These are phyloP conservation scores for Xestoiulus laeticollis DNA, from an alignment of 2,888 invertebrate species.

Conservation along the genomic window DNA sequence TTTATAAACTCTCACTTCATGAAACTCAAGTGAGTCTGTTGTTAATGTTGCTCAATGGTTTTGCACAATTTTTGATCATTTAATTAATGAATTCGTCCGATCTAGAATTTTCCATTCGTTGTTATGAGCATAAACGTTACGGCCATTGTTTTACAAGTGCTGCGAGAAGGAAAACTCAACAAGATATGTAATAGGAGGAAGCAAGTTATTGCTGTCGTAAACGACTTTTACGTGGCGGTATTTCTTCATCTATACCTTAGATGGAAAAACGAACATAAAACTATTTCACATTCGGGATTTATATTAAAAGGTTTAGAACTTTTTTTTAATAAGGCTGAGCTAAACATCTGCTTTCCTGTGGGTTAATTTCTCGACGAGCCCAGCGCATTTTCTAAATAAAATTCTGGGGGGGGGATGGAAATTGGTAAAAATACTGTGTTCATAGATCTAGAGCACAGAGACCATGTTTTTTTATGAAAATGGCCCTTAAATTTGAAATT, in stretches of 20 bases:
- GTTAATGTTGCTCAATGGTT: no score
- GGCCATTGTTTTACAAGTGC: conserved; percentile 66
- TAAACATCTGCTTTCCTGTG: no score
- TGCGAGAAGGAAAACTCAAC: conserved; percentile 67
- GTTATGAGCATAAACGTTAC: conserved; percentile 69
- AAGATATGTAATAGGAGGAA: conserved; percentile 66
- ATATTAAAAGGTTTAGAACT: conserved; percentile 69
- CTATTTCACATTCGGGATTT: conserved; percentile 67
- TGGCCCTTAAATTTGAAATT: no score
- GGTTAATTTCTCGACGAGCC: no score
- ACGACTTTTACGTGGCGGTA: conserved; percentile 66
- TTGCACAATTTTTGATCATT: no score
- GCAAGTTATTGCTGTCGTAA: conserved; percentile 64
- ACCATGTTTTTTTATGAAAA: no score
- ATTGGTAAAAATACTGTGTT: no score
- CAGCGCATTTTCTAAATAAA: no score
- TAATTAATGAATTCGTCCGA: conserved; percentile 53
- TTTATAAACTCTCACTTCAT: conserved; percentile 66
- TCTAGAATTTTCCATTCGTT: conserved; percentile 69
- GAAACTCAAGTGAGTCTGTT: conserved; percentile 64
- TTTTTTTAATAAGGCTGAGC: no score
- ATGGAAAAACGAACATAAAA: conserved; percentile 67
- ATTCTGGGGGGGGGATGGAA: no score
- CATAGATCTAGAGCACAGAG: no score
- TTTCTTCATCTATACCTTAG: conserved; percentile 65